Percentiles rank a stretch among this genome's conserved stretches.
Evolutionary conservation across 2,113 vertebrate species (phyloP).

Genomic region (Ceuthmochares aereus): DNA sequence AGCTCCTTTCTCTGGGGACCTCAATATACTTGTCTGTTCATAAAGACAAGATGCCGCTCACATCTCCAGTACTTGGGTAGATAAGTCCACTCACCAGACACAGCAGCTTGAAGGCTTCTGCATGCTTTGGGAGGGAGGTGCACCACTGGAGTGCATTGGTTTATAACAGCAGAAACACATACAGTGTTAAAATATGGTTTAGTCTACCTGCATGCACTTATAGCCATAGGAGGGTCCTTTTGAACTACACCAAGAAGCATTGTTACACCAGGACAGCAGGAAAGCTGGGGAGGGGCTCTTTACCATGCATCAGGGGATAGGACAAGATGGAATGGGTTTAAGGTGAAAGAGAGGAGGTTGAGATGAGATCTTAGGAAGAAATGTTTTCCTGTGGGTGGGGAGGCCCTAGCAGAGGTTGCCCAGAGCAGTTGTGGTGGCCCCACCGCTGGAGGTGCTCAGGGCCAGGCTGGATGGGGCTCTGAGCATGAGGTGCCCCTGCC

Average conservation of each 20-base stretch:
- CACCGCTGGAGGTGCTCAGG: no score
- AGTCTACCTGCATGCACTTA: fast-evolving
- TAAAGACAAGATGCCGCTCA: fast-evolving
- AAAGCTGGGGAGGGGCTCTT: no score
- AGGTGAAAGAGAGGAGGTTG: no score
- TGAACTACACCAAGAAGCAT: not conserved
- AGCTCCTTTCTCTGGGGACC: not conserved
- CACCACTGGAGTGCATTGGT: not conserved
- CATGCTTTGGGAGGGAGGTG: no score
- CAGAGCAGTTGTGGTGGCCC: no score
- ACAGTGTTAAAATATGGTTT: not conserved
- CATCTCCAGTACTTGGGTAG: not conserved
- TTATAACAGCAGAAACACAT: not conserved
- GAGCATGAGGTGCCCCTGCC: no score
- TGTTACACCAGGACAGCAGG: not conserved
- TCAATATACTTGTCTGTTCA: fast-evolving
- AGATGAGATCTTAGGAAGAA: no score
- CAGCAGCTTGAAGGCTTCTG: not conserved
- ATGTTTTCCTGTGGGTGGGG: no score
- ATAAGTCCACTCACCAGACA: not conserved
- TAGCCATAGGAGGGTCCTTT: fast-evolving
- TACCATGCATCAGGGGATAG: no score
- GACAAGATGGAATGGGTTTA: no score
- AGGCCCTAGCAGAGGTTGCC: no score
- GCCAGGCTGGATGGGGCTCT: no score